Evolutionary conservation across 2,888 invertebrate genomes (phyloP).

Genomic region (Cosmorhoe ocellata): DNA sequence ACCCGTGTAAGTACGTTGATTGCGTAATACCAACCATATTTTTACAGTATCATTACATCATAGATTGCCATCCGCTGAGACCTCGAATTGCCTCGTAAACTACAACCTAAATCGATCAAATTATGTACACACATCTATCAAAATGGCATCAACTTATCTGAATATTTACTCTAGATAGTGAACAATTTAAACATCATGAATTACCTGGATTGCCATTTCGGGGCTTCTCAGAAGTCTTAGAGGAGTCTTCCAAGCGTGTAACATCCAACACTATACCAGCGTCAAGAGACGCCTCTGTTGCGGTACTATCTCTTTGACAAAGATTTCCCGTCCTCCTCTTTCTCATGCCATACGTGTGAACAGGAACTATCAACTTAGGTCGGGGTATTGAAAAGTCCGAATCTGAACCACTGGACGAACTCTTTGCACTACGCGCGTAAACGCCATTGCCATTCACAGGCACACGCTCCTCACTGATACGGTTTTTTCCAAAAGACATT

Average conservation of each 20-base stretch:
- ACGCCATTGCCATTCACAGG: conserved; percentile 54
- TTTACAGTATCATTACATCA: conserved; percentile 43
- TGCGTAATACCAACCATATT: conserved; percentile 38
- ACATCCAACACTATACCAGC: conserved; percentile 73
- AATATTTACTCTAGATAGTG: background rate
- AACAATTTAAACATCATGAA: background rate
- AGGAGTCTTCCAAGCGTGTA: conserved; percentile 59
- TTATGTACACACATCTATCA: conserved; percentile 41
- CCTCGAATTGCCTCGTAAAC: conserved; percentile 41
- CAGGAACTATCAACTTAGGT: conserved; percentile 93
- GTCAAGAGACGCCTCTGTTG: conserved; percentile 69
- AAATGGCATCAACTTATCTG: conserved; percentile 46
- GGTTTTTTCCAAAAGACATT: conserved; percentile 63
- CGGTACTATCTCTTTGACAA: conserved; percentile 73
- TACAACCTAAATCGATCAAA: conserved; percentile 55
- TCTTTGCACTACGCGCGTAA: conserved; percentile 72
- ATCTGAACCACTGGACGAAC: conserved; percentile 80
- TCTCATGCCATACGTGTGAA: conserved; percentile 92
- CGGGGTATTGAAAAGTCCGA: conserved; percentile 92
- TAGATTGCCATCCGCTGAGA: conserved; percentile 38
- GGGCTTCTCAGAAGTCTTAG: conserved; percentile 49
- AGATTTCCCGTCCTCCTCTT: conserved; percentile 91
- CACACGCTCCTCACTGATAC: conserved; percentile 62
- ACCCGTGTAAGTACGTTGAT: conserved; percentile 18
- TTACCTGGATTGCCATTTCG: conserved; percentile 68